phyloP scores from a whole-genome alignment of 2,888 invertebrate species.

The Xylota segnis region DNA sequence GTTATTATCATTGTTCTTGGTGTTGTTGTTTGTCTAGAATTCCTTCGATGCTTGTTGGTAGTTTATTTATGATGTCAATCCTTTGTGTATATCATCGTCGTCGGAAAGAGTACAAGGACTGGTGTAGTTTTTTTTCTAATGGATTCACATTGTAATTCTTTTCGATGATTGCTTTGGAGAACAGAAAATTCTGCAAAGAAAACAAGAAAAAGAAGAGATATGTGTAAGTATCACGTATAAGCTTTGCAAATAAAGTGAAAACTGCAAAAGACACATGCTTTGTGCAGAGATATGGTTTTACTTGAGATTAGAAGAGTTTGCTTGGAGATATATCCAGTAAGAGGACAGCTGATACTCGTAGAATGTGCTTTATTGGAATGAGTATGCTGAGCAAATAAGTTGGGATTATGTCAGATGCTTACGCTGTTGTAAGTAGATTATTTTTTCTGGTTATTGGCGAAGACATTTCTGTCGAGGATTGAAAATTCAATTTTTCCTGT shows the following conservation, averaged over 20 bases:
- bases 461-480: too few species aligned
- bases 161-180: background rate
- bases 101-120: background rate
- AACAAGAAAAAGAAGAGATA: background rate
- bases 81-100: background rate
- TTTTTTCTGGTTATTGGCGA: too few species aligned
- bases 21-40: background rate
- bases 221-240: constrained; percentile 11
- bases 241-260: background rate
- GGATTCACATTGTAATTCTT: constrained; percentile 15
- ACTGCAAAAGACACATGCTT: background rate
- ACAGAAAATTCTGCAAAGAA: constrained; percentile 21
- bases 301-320: background rate
- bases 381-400: too few species aligned
- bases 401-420: too few species aligned
- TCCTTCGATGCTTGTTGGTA: background rate
- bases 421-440: too few species aligned
- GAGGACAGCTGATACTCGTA: background rate
- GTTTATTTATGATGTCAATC: background rate
- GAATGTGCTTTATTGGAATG: too few species aligned
- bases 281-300: background rate
- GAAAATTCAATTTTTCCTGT: too few species aligned
- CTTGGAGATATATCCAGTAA: background rate
- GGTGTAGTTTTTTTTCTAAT: background rate
- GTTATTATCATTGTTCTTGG: constrained; percentile 45